phyloP scores from a whole-genome alignment of 2,797 vertebrate species.

The Ptychobarbus kaznakovi region DNA sequence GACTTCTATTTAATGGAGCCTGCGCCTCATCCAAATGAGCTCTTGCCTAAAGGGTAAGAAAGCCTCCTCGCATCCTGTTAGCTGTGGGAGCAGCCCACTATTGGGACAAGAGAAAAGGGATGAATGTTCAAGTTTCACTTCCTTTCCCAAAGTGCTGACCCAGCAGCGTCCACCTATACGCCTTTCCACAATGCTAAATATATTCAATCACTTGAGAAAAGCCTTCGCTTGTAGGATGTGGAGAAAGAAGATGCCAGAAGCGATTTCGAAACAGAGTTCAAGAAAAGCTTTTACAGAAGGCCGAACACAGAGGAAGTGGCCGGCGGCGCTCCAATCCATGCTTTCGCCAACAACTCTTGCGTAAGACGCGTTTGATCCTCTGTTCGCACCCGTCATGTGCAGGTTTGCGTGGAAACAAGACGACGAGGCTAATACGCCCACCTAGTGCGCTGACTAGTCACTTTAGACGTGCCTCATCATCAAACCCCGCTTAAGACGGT shows the following conservation, averaged over 20 bases:
- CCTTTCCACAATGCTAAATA: slow-evolving; percentile 44
- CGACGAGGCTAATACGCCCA: background rate
- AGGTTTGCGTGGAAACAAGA: background rate
- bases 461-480: background rate
- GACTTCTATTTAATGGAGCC: too few species aligned
- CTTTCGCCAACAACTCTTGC: slow-evolving; percentile 5
- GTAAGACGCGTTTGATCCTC: background rate
- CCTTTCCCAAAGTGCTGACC: slow-evolving; percentile 53
- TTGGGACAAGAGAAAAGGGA: slow-evolving; percentile 11
- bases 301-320: background rate
- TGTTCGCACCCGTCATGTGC: background rate
- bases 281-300: background rate
- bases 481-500: background rate
- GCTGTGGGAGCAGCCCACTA: background rate
- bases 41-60: background rate
- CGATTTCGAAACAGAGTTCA: slow-evolving; percentile 34
- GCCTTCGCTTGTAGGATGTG: slow-evolving; percentile 44
- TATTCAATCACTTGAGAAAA: slow-evolving; percentile 51
- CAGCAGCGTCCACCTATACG: slow-evolving; percentile 41
- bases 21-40: background rate
- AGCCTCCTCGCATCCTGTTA: slow-evolving; percentile 11
- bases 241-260: slow-evolving; percentile 8
- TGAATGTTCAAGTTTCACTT: slow-evolving; percentile 43
- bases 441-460: background rate
- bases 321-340: background rate